Conservation (phyloP, 1,140 invertebrate species). For the Pachyrhynchus sulphureomaculatus region DNA sequence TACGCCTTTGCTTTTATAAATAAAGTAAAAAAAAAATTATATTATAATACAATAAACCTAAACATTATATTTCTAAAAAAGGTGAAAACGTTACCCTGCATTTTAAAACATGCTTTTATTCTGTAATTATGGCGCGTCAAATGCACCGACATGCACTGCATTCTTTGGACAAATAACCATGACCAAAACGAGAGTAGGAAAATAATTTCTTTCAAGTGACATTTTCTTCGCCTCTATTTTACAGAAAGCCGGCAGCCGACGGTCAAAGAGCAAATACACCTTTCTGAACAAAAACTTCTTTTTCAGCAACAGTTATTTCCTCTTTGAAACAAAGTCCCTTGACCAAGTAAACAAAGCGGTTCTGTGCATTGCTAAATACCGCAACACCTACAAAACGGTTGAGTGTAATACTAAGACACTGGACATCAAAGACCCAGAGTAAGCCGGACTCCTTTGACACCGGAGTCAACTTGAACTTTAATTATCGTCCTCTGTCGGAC, state of each 20-base stretch:
- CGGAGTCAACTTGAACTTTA: constrained; percentile 48
- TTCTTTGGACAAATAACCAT: too few relatives aligned
- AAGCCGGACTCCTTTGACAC: constrained; percentile 49
- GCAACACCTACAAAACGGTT: constrained; percentile 46
- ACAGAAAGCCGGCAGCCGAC: constrained; percentile 9
- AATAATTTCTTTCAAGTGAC: constrained; percentile 43
- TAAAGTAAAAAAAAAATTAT: too few relatives aligned
- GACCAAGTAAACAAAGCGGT: constrained; percentile 33
- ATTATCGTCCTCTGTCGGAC: constrained; percentile 49
- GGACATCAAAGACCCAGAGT: constrained; percentile 49
- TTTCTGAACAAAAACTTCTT: constrained; percentile 4
- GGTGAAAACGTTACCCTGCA: too few relatives aligned
- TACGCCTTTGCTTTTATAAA: too few relatives aligned
- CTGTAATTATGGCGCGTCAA: too few relatives aligned
- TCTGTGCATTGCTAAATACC: constrained; percentile 49
- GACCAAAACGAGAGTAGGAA: background rate
- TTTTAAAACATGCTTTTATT: too few relatives aligned
- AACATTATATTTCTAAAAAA: too few relatives aligned
- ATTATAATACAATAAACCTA: too few relatives aligned
- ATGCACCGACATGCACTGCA: too few relatives aligned
- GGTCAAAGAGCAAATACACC: constrained; percentile 8
- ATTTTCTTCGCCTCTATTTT: constrained; percentile 32
- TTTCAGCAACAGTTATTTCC: constrained; percentile 29
- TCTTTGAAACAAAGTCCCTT: constrained; percentile 32
- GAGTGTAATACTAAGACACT: constrained; percentile 49